Conservation (phyloP, 37 sponge, comb jelly and placozoan genomes). For the Amphimedon queenslandica region DNA sequence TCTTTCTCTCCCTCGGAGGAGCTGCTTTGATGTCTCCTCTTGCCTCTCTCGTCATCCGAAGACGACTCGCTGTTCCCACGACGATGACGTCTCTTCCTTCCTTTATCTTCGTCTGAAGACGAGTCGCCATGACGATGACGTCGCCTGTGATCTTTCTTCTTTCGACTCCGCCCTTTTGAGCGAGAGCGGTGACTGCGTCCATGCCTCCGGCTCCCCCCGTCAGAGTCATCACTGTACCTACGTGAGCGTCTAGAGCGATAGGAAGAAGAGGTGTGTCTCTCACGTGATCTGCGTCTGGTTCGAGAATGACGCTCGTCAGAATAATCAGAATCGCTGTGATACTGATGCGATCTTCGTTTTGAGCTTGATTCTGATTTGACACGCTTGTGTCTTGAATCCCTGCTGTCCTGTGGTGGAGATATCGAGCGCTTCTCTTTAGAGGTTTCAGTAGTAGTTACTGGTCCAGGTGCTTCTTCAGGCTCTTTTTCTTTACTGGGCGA, state of each 20-base stretch:
- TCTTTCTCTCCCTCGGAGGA: background rate
- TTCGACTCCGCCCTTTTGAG: background rate
- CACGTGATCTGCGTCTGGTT: background rate
- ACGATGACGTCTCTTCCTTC: too few species aligned
- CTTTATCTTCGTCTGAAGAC: background rate
- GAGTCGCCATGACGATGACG: background rate
- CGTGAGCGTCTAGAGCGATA: background rate
- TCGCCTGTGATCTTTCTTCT: background rate
- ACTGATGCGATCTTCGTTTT: too few species aligned
- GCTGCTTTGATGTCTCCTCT: background rate
- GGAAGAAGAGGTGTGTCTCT: background rate
- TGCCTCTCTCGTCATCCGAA: background rate
- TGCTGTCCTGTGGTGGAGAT: background rate
- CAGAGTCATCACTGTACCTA: background rate
- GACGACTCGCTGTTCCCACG: too few species aligned
- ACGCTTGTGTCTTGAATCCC: background rate
- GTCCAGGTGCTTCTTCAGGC: background rate
- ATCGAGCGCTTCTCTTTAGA: background rate
- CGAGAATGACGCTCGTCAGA: background rate
- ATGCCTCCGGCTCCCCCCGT: background rate
- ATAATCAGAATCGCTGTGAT: constrained; percentile 9
- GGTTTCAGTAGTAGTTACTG: background rate
- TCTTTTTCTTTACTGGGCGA: background rate
- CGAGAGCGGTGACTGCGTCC: background rate
- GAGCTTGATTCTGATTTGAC: too few species aligned